phyloP scores from a whole-genome alignment of 2,888 invertebrate species.

The Philhelius pedissequus region DNA sequence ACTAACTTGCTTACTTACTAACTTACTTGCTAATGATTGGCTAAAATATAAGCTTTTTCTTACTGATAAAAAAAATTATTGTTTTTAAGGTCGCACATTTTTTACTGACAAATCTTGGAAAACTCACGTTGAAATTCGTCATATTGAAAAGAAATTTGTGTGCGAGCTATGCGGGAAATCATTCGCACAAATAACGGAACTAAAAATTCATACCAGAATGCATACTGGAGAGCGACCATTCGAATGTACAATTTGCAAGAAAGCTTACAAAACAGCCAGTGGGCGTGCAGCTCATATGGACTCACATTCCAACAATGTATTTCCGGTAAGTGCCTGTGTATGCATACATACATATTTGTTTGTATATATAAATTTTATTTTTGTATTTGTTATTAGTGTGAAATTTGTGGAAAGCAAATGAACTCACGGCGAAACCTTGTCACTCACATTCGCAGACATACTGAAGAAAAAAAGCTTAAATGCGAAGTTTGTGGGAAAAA shows the following conservation, averaged over 20 bases:
- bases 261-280: slow-evolving; percentile 61
- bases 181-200: slow-evolving; percentile 59
- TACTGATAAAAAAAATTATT: too few relatives aligned
- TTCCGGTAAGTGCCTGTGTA: slow-evolving; percentile 31
- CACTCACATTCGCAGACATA: slow-evolving; percentile 54
- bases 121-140: slow-evolving; percentile 56
- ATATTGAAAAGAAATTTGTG: slow-evolving; percentile 59
- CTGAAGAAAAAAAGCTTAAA: slow-evolving; percentile 56
- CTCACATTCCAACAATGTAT: slow-evolving; percentile 61
- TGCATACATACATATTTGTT: too few relatives aligned
- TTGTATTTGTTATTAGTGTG: slow-evolving; percentile 26
- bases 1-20: too few relatives aligned
- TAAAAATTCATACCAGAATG: slow-evolving; percentile 59
- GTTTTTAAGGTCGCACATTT: slow-evolving; percentile 52
- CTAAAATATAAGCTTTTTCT: too few relatives aligned
- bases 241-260: slow-evolving; percentile 63
- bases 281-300: slow-evolving; percentile 62
- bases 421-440: slow-evolving; percentile 57
- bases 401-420: slow-evolving; percentile 62
- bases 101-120: slow-evolving; percentile 62
- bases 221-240: slow-evolving; percentile 60
- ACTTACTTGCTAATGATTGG: too few relatives aligned
- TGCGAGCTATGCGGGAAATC: slow-evolving; percentile 59
- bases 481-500: slow-evolving; percentile 55
- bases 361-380: background rate